Evolutionary conservation across 2,113 vertebrate genomes (phyloP), one percentile per base, ranked within the genome.

Genomic region (Platysteira castanea): DNA sequence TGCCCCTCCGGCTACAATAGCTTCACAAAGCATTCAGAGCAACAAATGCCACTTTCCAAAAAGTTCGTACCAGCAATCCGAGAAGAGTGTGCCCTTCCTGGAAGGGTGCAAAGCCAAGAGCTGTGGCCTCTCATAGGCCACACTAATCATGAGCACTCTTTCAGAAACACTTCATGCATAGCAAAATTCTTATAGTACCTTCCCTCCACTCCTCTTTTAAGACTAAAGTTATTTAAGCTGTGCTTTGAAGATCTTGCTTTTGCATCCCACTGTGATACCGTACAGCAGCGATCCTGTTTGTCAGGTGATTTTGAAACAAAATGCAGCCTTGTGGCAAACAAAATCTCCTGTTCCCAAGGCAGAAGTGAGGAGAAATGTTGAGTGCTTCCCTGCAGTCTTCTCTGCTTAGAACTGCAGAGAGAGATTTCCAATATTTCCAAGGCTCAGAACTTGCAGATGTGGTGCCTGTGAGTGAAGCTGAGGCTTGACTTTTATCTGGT

Each of bases 181-280:
- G 57, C 56, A 81, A 81, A 88, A 60, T 7, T 20, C 65, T 84
- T 83, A 15, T 5, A 13, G 79, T 20, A 37, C 16, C 59, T 92
- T 84, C 33, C 60, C 53, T 84, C 37, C 24, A 9, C 52, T 83
- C 31, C 22, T 65, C 60, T 78, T 89, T 44, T 68, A 71, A 90
- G 93, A 67, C 35, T 31, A 9, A 87, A 85, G 28, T 82, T 79
- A 53, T 85, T 93, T 80, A 94, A 93, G 63, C 31, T 1, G 26
- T 52, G 33, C 93, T 97, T 96, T 96, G 93, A 94, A 93, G 93
- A 67, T 80, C 50, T n/a, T 20, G 53, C 21, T 82, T 94, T 95
- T 94, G 83, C 86, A 93, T 96, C 76, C 73, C 33, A 0, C 77
- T 84, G 52, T 82, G 95, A 95, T 92, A 94, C 65, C 26, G 8